Evolutionary conservation across 2,888 invertebrate genomes (phyloP), one percentile per base, ranked within the genome.

Genomic region (Melieria picta): DNA sequence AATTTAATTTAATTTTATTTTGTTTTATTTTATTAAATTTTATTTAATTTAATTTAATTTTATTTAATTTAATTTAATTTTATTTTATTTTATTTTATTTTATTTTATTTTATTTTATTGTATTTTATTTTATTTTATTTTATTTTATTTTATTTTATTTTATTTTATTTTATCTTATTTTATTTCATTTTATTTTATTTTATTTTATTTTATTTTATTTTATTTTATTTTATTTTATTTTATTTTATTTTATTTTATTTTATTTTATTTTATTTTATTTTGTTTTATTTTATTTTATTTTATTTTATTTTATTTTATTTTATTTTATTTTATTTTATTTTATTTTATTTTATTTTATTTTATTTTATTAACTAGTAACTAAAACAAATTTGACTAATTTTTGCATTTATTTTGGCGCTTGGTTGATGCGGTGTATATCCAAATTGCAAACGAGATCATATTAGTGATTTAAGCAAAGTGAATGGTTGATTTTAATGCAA

Each of bases 221-320:
- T 13, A 13, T 55, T 7, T 7, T 3, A 30, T 30, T 30, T 30
- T 3, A 30, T 30, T 30, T 55, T 52, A 52, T 52, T 52, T 52
- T 52, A 52, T 52, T 52, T 52, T 52, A 52, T 52, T 52, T 7
- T 52, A 7, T 52, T 55, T 55, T 55, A 55, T 55, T 55, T 55
- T 55, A 55, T 55, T 55, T 55, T 55, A 55, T 55, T 55, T 55
- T 11, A 11, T 55, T 55, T 55, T 55, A 55, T 55, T 11, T 55
- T 55, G n/a, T 55, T 55, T 55, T 55, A 55, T 55, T 55, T 55
- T 55, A 55, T 55, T 11, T 55, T 55, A 55, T 55, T 55, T 55
- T 55, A 55, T 55, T 55, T 55, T 55, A 55, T 55, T 55, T 55
- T 55, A 55, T 55, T 55, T 55, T 55, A 55, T 55, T 55, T 55